A percentile compares a stretch with the other conserved stretches of the same genome.
phyloP scores from a whole-genome alignment of 2,888 invertebrate genomes.

The Tubulanus polymorphus region DNA sequence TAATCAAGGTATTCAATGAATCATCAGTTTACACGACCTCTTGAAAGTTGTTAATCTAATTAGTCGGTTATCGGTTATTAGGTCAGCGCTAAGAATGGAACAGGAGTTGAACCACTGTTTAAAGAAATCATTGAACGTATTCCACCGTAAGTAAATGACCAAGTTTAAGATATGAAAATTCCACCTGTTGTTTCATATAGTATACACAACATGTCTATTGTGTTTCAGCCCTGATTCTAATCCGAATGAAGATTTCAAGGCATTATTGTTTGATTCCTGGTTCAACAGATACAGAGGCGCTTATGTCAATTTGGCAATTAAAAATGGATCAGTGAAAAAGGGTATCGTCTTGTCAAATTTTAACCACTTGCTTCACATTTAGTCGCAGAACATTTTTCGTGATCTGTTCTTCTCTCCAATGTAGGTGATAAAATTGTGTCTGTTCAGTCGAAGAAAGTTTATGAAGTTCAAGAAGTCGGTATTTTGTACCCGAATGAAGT shows the following conservation, averaged over 20 bases:
- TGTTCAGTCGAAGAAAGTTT: slow-evolving; percentile 66
- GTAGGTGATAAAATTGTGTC: slow-evolving; percentile 78
- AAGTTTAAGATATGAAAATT: background rate
- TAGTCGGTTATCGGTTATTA: slow-evolving; percentile 38
- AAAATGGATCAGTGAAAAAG: slow-evolving; percentile 37
- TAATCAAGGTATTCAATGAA: slow-evolving; percentile 73
- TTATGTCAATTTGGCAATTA: slow-evolving; percentile 38
- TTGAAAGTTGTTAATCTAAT: background rate
- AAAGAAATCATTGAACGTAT: slow-evolving; percentile 73
- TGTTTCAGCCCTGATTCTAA: slow-evolving; percentile 47
- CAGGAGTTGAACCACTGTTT: slow-evolving; percentile 73
- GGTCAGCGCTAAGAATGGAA: slow-evolving; percentile 88
- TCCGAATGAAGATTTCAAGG: slow-evolving; percentile 71
- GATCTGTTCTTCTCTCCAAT: slow-evolving; percentile 23
- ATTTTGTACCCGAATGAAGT: slow-evolving; percentile 69
- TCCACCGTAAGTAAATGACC: slow-evolving; percentile 60
- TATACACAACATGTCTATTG: background rate
- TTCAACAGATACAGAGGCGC: slow-evolving; percentile 73
- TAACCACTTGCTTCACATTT: background rate
- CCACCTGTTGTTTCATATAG: too few species aligned
- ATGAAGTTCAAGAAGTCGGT: slow-evolving; percentile 74
- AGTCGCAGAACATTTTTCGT: background rate
- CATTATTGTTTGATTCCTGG: slow-evolving; percentile 89
- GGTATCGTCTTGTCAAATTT: slow-evolving; percentile 23
- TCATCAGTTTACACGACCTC: too few species aligned